These are phyloP conservation scores for Delichon dasypus DNA, from an alignment of 2,797 vertebrate genomes.

Conservation along the genomic window DNA sequence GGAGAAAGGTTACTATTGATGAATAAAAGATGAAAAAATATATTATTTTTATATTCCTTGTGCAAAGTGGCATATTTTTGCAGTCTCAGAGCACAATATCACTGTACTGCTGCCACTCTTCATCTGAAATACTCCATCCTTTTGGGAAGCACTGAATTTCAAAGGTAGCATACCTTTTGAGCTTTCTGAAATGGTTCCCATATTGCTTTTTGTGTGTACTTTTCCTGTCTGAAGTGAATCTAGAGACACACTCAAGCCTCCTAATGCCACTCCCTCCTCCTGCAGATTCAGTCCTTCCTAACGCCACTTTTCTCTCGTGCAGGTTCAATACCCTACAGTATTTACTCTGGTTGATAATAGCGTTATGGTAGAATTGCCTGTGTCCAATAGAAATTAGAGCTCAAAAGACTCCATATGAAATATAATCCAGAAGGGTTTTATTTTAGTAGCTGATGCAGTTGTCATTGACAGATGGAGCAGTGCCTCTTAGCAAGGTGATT, in stretches of 20 bases:
- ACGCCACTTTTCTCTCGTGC: fast-evolving
- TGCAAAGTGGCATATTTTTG: background rate
- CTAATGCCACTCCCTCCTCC: background rate
- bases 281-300: background rate
- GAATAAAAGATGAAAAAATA: background rate
- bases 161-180: background rate
- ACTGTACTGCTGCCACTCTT: background rate
- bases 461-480: background rate
- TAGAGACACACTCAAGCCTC: background rate
- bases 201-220: background rate
- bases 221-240: background rate
- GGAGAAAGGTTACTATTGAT: background rate
- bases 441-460: background rate
- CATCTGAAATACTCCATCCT: background rate
- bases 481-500: background rate
- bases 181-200: background rate
- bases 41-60: background rate
- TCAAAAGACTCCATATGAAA: background rate
- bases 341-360: background rate
- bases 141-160: background rate
- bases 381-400: background rate
- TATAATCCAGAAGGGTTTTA: background rate
- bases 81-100: background rate
- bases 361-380: background rate
- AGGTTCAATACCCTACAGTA: background rate